Base-by-base conservation (phyloP, 2,113 vertebrate genomes). In the Xerus inauris region DNA sequence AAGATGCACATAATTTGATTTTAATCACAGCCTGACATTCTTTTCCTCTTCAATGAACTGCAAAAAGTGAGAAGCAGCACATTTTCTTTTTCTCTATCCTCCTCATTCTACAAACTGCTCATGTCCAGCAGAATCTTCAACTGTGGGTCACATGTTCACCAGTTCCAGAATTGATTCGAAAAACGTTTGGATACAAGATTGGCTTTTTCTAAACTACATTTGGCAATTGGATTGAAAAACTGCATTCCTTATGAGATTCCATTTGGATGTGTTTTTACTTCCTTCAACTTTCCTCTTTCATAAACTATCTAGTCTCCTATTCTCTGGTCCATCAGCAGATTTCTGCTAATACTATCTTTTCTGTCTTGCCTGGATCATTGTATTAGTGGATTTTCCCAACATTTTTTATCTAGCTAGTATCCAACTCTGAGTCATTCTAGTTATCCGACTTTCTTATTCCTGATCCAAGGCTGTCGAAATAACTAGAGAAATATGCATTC, bases 111-210 rank as follows among this genome's bases (percentile, higher is more conserved):
- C 40, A 57, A 71, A 47, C 32, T 45, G 8, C 3, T 94, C 28
- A 16, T 6, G 12, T 54, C 42, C 2, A 85, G 20, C 38, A 81
- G 54, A 92, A 17, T 1, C 38, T 73, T 83, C 67, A 40, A 1
- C 75, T 51, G 59, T n/a, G 51, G 2, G 69, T 89, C 80, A 86
- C 17, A 59, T 49, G 6, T 86, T 85, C 45, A 14, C 24, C 49
- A 86, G 77, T 94, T 93, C 32, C 28, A 89, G 45, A 92, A 54
- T 13, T n/a, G 11, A 72, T 72, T 64, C 79, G n/a, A 73, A 82
- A 85, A 93, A 89, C 20, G 20, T 73, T 77, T 91, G 71, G 22
- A 35, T 28, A 35, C 8, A 24, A 8, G 0, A 1, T 57, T 95
- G 51, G 12, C 32, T 67, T 91, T 76, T 26, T 35, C 65, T 35